Evolutionary conservation across 2,113 vertebrate genomes (phyloP).

Genomic region (Xenopus borealis): DNA sequence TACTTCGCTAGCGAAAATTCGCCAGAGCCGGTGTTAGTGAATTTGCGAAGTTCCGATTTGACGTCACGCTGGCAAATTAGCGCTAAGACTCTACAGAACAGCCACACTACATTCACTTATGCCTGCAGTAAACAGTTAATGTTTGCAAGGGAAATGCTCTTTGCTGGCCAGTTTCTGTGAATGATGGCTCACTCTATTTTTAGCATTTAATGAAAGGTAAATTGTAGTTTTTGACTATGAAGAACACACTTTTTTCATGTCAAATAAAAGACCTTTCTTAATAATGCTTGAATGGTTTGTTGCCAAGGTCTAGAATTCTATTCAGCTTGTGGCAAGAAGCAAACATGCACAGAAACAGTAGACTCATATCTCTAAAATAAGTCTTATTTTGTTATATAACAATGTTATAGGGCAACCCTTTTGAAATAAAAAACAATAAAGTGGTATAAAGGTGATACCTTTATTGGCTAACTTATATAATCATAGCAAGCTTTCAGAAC

Average conservation of each 20-base stretch:
- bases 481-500: too few species aligned
- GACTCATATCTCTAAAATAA: constrained; percentile 24
- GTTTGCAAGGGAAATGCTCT: neutral
- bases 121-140: neutral
- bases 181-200: constrained; percentile 5
- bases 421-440: too few species aligned
- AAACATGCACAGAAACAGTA: constrained; percentile 19
- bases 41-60: too few species aligned
- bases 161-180: neutral
- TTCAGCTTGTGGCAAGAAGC: constrained; percentile 15
- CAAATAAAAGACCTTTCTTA: neutral
- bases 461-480: too few species aligned
- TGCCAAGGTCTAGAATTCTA: constrained; percentile 7
- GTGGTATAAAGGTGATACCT: too few species aligned
- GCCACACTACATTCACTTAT: neutral
- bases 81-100: too few species aligned
- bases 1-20: too few species aligned
- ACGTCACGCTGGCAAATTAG: too few species aligned
- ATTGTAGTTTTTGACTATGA: neutral
- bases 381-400: constrained; percentile 19
- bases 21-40: too few species aligned
- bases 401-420: too few species aligned
- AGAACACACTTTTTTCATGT: neutral
- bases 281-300: constrained; percentile 1
- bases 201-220: constrained; percentile 7